Evolutionary conservation across 2,797 vertebrate species (phyloP).

Genomic region (Gephyroberyx darwinii): DNA sequence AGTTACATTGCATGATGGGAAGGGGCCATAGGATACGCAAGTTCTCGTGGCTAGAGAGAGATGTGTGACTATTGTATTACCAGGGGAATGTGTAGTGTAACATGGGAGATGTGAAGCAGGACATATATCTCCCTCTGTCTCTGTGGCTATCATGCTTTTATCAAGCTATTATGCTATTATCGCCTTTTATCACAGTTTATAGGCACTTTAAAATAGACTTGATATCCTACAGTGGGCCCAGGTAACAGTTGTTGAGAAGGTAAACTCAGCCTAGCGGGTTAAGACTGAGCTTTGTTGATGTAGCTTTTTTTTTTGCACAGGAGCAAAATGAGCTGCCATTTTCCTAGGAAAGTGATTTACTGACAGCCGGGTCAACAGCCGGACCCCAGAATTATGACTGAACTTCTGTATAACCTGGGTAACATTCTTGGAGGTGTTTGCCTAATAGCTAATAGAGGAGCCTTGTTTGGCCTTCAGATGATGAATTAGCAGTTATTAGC

Average conservation of each 20-base stretch:
- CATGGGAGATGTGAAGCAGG: slow-evolving; percentile 31
- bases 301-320: slow-evolving; percentile 26
- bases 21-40: slow-evolving; percentile 27
- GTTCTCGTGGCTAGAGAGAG: slow-evolving; percentile 18
- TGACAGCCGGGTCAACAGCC: slow-evolving; percentile 41
- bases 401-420: slow-evolving; percentile 2
- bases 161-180: slow-evolving; percentile 1
- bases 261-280: slow-evolving; percentile 10
- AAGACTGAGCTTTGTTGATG: slow-evolving; percentile 29
- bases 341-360: slow-evolving; percentile 56
- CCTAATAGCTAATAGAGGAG: slow-evolving; percentile 28
- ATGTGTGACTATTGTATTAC: slow-evolving; percentile 52
- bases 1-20: slow-evolving; percentile 29
- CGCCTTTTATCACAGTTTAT: slow-evolving; percentile 35
- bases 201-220: slow-evolving; percentile 29
- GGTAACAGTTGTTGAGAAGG: slow-evolving; percentile 14
- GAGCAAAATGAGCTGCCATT: slow-evolving; percentile 18
- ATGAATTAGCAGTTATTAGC: slow-evolving; percentile 25
- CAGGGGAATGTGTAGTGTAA: slow-evolving; percentile 52
- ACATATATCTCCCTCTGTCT: slow-evolving; percentile 34
- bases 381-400: slow-evolving; percentile 46
- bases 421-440: slow-evolving; percentile 5
- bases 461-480: slow-evolving; percentile 30
- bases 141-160: not conserved
- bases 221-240: not conserved